Base-by-base conservation (phyloP, 1,140 invertebrate species). In the Sinonovacula constricta region DNA sequence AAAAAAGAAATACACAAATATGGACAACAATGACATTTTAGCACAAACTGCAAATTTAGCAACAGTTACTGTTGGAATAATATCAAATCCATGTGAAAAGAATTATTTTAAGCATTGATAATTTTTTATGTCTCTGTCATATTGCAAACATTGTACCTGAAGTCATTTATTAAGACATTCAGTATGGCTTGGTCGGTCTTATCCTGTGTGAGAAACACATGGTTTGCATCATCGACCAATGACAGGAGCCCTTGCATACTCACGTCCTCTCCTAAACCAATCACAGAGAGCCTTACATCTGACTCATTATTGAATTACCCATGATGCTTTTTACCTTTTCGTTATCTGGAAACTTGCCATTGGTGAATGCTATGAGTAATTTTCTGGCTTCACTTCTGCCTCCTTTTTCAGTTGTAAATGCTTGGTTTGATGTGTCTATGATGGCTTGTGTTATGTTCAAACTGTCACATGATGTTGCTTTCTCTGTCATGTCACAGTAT, bases 371-470 rank as follows among this genome's bases (percentile, higher is more conserved):
- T 15, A 65, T 26, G 14, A 65, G 4, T 18, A 65, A n/a, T 33
- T 65, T 65, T 33, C 62, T 65, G 15, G 62, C 62, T 14, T 34
- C 62, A 36, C 18, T 33, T 33, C 62, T 26, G 18, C 62, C 62
- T 33, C 33, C 62, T 18, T 31, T 33, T 18, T n/a, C n/a, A 14
- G 28, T n/a, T 18, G 28, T n/a, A 36, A 65, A 65, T 24, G n/a
- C 28, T 26, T 65, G n/a, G 54, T 57, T 22, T 7, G 62, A 22
- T 31, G 33, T 33, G 36, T 3, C 36, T 65, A 10, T 65, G 12
- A 65, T 33, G 18, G 33, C 62, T 26, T 15, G 22, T 10, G 26
- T 33, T 15, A 33, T 36, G n/a, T 65, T 65, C 62, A n/a, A 33
- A 31, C 28, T 36, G 4, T 10, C 18, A 36, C 33, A 65, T 18